These are phyloP conservation scores for Myotis daubentonii DNA, from an alignment of 2,797 vertebrate species.

Conservation along the genomic window DNA sequence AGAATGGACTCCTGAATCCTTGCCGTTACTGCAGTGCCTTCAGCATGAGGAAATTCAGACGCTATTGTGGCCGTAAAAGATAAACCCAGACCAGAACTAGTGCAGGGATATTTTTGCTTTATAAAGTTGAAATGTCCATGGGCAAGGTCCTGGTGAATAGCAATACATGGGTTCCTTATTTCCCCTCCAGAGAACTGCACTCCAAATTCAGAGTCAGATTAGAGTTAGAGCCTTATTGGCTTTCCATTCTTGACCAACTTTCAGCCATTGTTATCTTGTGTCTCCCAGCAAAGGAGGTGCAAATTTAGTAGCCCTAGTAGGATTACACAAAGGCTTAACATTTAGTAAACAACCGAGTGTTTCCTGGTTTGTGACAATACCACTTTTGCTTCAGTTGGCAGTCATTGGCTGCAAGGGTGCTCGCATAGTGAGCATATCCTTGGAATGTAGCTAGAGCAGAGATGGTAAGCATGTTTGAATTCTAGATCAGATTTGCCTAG, in stretches of 20 bases:
- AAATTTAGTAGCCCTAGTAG: neutral
- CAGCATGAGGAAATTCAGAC: neutral
- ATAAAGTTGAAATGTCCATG: neutral
- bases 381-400: neutral
- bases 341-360: neutral
- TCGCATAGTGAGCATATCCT: neutral
- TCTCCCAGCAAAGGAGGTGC: neutral
- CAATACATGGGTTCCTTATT: neutral
- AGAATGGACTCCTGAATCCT: neutral
- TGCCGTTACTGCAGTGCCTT: neutral
- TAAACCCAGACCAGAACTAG: neutral
- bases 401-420: neutral
- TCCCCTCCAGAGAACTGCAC: neutral
- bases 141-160: neutral
- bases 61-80: neutral
- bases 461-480: fast-evolving
- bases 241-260: neutral
- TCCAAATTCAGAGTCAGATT: neutral
- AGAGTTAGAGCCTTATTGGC: neutral
- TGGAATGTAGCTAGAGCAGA: neutral
- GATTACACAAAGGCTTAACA: neutral
- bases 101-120: neutral
- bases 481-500: neutral
- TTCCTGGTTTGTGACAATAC: neutral
- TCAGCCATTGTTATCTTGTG: neutral